Percentiles rank a stretch among this genome's conserved stretches.
phyloP scores from a whole-genome alignment of 2,113 vertebrate genomes.

The Oophaga pumilio region DNA sequence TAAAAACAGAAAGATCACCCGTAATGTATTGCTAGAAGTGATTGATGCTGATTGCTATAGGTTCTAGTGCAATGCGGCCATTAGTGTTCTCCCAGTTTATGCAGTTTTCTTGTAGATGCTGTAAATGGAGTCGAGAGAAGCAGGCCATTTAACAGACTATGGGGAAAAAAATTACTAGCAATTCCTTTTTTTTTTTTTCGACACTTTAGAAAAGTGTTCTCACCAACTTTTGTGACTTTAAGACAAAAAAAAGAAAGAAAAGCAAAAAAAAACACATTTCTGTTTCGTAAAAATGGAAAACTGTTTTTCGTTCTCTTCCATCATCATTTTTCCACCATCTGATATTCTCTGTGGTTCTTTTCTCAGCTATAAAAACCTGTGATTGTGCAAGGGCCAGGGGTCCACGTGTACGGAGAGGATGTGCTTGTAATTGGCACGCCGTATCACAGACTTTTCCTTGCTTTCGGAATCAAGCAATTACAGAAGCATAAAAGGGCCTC shows the following conservation, averaged over 20 bases:
- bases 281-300: slow-evolving; percentile 26
- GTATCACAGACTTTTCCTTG: slow-evolving; percentile 42
- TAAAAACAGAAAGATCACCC: not conserved
- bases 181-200: not conserved
- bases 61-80: not conserved
- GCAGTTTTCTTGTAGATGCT: not conserved
- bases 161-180: not conserved
- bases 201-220: not conserved
- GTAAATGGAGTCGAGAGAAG: not conserved
- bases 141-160: not conserved
- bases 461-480: slow-evolving; percentile 49
- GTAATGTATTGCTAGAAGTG: not conserved
- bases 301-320: not conserved
- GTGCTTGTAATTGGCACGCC: slow-evolving; percentile 36
- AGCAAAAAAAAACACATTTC: slow-evolving; percentile 7
- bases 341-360: not conserved
- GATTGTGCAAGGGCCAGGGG: slow-evolving; percentile 43
- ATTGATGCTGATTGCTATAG: slow-evolving; percentile 15
- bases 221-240: slow-evolving; percentile 16
- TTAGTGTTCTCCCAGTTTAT: slow-evolving; percentile 25
- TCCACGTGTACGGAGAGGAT: not conserved
- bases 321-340: not conserved
- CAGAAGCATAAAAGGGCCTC: slow-evolving; percentile 48
- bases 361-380: slow-evolving; percentile 35
- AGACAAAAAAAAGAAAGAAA: not conserved